phyloP scores from a whole-genome alignment of 2,888 invertebrate species.

The Tethea ocularis region DNA sequence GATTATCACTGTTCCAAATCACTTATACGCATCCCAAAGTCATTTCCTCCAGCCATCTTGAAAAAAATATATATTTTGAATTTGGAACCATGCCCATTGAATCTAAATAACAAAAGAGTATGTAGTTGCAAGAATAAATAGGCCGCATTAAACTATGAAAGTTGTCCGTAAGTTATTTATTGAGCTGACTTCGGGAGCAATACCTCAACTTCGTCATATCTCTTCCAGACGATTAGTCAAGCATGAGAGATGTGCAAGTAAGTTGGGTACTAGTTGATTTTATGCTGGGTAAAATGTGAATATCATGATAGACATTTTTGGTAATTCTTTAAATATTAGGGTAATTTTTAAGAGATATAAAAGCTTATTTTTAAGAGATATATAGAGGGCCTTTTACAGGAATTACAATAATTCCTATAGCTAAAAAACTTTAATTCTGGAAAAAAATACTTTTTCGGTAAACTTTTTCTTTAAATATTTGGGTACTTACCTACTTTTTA shows the following conservation, averaged over 20 bases:
- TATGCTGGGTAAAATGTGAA: not conserved
- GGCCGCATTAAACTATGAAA: not conserved
- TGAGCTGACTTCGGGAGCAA: slow-evolving; percentile 23
- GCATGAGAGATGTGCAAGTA: slow-evolving; percentile 30
- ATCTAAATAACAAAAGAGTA: not conserved
- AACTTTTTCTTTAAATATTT: no score
- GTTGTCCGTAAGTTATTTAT: slow-evolving; percentile 34
- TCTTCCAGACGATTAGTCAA: slow-evolving; percentile 60
- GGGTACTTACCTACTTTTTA: no score
- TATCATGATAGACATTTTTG: not conserved
- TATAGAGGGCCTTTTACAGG: no score
- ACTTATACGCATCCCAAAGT: not conserved
- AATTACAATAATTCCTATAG: no score
- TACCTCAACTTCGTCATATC: slow-evolving; percentile 56
- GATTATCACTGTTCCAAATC: not conserved
- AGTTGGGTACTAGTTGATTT: not conserved
- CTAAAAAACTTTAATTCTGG: no score
- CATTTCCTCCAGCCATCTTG: not conserved
- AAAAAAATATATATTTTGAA: not conserved
- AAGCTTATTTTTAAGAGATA: no score
- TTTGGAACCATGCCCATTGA: not conserved
- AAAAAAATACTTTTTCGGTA: no score
- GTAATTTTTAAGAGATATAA: no score
- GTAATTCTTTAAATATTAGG: not conserved
- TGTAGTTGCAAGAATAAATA: not conserved